Evolutionary conservation across 2,888 invertebrate species (phyloP).

Genomic region (Amitus sp.): DNA sequence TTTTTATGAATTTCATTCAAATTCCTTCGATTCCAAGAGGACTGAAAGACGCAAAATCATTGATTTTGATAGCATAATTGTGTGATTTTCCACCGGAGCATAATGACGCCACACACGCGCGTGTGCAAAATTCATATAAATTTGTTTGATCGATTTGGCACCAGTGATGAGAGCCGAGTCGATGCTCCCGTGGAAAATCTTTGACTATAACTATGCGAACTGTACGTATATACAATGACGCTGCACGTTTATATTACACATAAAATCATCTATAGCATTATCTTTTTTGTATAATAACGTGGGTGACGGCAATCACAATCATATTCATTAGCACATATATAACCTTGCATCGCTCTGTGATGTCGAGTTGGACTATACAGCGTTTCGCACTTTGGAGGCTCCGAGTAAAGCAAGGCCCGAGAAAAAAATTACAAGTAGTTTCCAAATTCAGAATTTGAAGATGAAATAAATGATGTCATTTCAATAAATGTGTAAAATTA

Average conservation of each 20-base stretch:
- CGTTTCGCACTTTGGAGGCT: too few species aligned
- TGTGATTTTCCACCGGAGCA: slow-evolving; percentile 34
- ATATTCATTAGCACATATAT: slow-evolving; percentile 26
- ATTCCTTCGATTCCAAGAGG: too few species aligned
- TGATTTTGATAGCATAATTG: slow-evolving; percentile 34
- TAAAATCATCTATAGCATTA: too few species aligned
- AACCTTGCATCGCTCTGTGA: slow-evolving; percentile 18
- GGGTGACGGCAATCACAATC: slow-evolving; percentile 42
- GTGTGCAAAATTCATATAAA: slow-evolving; percentile 32
- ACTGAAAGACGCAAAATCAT: too few species aligned
- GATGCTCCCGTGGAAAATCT: slow-evolving; percentile 34
- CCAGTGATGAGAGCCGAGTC: slow-evolving; percentile 32
- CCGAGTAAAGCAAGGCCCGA: too few species aligned
- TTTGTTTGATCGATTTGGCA: slow-evolving; percentile 38
- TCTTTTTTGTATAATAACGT: slow-evolving; percentile 35
- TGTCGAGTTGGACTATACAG: slow-evolving; percentile 13
- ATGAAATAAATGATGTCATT: too few species aligned
- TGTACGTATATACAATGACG: slow-evolving; percentile 46
- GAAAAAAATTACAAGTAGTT: too few species aligned
- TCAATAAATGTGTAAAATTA: too few species aligned
- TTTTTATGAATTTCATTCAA: too few species aligned
- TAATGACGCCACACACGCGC: slow-evolving; percentile 34
- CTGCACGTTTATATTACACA: too few species aligned
- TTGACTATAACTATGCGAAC: slow-evolving; percentile 32
- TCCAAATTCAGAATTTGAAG: too few species aligned